Evolutionary conservation across 2,797 vertebrate genomes (phyloP).

Genomic region (Gymnodraco acuticeps): DNA sequence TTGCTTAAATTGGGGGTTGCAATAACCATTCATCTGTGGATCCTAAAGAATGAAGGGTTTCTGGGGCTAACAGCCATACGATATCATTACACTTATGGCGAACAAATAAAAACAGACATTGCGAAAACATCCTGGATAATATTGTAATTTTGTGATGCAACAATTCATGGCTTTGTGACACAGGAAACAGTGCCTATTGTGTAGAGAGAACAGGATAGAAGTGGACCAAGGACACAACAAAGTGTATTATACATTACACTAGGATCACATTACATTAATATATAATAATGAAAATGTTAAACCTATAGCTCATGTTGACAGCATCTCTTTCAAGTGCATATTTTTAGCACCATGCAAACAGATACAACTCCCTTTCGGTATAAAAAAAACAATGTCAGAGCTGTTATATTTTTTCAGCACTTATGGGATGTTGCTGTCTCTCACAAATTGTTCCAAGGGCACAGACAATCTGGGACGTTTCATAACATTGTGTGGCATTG

Average conservation of each 20-base stretch:
- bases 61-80: background rate
- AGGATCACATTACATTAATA: conserved; percentile 64
- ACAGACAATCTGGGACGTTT: too few relatives aligned
- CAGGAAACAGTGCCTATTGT: conserved; percentile 5
- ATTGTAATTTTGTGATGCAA: background rate
- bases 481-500: too few relatives aligned
- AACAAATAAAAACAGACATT: background rate
- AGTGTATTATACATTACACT: conserved; percentile 53
- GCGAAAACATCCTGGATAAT: conserved; percentile 6
- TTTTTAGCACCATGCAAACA: conserved; percentile 47
- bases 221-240: conserved; percentile 45
- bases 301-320: too few relatives aligned
- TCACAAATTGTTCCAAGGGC: too few relatives aligned
- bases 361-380: conserved; percentile 38
- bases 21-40: conserved; percentile 50
- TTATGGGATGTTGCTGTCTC: conserved; percentile 21
- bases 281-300: conserved; percentile 63
- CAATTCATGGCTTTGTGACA: too few relatives aligned
- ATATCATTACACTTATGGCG: conserved; percentile 11
- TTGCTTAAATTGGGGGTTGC: conserved; percentile 59
- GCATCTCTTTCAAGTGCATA: conserved; percentile 22
- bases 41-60: conserved; percentile 23
- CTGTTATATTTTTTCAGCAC: conserved; percentile 6
- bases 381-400: conserved; percentile 47
- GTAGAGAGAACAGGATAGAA: conserved; percentile 50